Conservation (phyloP, 2,113 vertebrate species). For the Falcunculus frontatus region DNA sequence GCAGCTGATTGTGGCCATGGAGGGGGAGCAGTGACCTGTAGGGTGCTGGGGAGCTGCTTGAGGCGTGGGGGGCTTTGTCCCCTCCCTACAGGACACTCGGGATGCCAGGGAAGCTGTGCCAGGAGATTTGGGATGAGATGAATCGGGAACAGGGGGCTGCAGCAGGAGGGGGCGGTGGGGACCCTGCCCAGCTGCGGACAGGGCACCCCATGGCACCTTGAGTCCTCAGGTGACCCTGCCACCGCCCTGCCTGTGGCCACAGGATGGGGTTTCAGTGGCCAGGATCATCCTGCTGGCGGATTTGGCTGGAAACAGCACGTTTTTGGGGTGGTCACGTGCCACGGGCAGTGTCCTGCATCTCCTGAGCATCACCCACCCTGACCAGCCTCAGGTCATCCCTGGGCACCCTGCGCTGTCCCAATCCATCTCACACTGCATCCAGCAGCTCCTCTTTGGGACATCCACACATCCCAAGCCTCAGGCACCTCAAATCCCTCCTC, state of each 20-base stretch:
- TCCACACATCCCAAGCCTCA: not conserved
- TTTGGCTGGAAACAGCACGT: not conserved
- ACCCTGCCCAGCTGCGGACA: not conserved
- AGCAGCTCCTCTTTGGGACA: not conserved
- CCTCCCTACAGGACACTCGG: accelerated
- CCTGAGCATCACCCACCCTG: not conserved
- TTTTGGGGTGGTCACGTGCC: not conserved
- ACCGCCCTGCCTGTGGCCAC: accelerated
- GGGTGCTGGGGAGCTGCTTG: accelerated
- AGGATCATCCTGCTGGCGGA: not conserved
- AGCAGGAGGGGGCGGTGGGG: not conserved
- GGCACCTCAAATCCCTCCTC: not conserved
- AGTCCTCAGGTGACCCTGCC: not conserved
- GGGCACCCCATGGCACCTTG: not conserved
- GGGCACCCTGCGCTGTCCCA: not conserved
- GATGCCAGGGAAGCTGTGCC: accelerated
- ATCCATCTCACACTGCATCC: not conserved
- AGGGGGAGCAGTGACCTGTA: not conserved
- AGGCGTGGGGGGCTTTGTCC: not conserved
- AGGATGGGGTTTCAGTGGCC: accelerated
- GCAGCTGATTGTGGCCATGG: accelerated
- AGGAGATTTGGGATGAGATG: not conserved
- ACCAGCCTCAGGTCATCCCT: too few relatives aligned
- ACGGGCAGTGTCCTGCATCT: not conserved
- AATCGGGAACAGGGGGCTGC: not conserved